Conservation (phyloP, 2,888 invertebrate genomes). For the Stenchaetothrips biformis region DNA sequence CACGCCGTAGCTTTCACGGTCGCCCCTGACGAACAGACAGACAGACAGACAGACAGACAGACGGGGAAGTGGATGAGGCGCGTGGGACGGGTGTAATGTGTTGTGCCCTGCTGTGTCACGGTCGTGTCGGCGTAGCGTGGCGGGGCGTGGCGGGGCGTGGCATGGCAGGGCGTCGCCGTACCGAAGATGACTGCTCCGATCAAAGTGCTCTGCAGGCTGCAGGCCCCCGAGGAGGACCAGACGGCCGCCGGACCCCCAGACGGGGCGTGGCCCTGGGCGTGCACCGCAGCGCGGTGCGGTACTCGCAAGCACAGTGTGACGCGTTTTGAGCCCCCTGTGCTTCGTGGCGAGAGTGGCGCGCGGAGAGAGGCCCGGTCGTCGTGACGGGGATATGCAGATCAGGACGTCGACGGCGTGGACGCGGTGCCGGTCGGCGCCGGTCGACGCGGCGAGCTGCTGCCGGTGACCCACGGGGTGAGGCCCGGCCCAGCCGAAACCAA, state of each 20-base stretch:
- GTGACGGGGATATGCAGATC: constrained; percentile 9
- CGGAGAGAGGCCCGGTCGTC: background rate
- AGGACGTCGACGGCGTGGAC: background rate
- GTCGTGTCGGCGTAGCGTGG: background rate
- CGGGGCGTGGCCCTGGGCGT: too few species aligned
- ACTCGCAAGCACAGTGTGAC: too few species aligned
- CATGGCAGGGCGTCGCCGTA: background rate
- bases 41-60: background rate
- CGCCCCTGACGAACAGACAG: too few species aligned
- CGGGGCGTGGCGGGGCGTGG: background rate
- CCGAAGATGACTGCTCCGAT: background rate
- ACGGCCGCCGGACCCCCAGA: too few species aligned
- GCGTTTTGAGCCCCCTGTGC: too few species aligned
- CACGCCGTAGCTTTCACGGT: background rate
- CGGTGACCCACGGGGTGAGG: background rate
- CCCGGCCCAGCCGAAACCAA: background rate
- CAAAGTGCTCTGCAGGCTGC: too few species aligned
- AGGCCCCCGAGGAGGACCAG: too few species aligned
- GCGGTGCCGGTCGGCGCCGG: background rate
- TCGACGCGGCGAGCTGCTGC: background rate
- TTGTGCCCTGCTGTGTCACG: too few species aligned
- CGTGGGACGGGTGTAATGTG: background rate
- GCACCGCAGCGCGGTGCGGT: too few species aligned
- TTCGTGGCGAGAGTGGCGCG: background rate
- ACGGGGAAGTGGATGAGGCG: background rate